phyloP scores from a whole-genome alignment of 2,113 vertebrate genomes.

The Hydropotes inermis region DNA sequence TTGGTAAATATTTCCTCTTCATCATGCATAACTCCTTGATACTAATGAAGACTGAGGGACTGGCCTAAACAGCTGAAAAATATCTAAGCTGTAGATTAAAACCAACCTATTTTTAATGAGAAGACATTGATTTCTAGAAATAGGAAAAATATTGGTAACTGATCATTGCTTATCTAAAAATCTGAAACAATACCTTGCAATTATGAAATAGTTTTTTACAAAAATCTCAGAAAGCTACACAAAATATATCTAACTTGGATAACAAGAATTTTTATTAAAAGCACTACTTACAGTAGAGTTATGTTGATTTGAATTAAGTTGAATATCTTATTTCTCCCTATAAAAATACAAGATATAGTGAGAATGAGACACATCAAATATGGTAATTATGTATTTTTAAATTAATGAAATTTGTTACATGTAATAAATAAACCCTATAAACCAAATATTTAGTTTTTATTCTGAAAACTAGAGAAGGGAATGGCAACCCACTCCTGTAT shows the following conservation, averaged over 20 bases:
- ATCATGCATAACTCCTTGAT: neutral
- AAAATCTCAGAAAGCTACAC: neutral
- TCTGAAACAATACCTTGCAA: neutral
- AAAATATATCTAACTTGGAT: neutral
- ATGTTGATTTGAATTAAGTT: neutral
- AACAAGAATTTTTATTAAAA: neutral
- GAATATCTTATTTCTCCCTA: neutral
- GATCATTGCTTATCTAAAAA: neutral
- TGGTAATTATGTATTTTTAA: neutral
- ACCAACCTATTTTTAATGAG: neutral
- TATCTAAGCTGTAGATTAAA: neutral
- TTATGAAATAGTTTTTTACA: neutral
- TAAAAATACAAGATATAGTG: neutral
- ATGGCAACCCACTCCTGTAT: neutral
- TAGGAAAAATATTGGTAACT: neutral
- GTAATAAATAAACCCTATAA: neutral
- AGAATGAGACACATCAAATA: neutral
- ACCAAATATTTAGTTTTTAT: neutral
- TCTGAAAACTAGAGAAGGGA: neutral
- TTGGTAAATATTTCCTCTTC: slow-evolving; percentile 58
- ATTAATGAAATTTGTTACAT: neutral
- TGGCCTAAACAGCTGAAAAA: neutral
- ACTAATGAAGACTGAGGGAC: neutral
- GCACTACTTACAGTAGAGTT: neutral
- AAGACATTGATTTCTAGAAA: neutral